Percentiles rank a stretch among this genome's conserved stretches.
phyloP scores from a whole-genome alignment of 2,113 vertebrate genomes.

The Chloropsis cyanopogon region DNA sequence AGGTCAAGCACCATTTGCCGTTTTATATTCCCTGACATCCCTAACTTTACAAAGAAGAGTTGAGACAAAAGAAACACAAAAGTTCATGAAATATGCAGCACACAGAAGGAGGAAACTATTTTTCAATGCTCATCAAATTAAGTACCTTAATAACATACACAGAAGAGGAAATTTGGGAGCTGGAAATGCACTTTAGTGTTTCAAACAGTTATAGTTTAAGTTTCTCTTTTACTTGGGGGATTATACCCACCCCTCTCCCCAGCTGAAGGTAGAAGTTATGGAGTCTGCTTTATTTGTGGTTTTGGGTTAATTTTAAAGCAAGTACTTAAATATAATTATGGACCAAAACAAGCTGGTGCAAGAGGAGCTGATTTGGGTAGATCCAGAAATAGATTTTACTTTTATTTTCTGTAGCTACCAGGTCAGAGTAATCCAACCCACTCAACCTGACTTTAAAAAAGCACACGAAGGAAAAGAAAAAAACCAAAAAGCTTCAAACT shows the following conservation, averaged over 20 bases:
- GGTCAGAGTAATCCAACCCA: neutral
- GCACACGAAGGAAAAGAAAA: neutral
- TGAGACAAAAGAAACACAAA: neutral
- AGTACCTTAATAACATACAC: neutral
- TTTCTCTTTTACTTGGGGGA: neutral
- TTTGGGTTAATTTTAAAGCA: neutral
- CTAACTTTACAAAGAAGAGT: neutral
- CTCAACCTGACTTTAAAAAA: neutral
- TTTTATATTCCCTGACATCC: neutral
- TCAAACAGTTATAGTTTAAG: neutral
- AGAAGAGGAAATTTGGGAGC: neutral
- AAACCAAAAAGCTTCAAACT: neutral
- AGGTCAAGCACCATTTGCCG: neutral
- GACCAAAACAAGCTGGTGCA: neutral
- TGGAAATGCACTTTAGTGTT: neutral
- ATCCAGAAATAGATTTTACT: neutral
- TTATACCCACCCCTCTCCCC: rapidly evolving
- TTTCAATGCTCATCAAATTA: neutral
- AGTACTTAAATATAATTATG: neutral
- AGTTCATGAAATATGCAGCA: neutral
- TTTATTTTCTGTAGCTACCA: neutral
- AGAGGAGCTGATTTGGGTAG: neutral
- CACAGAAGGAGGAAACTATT: neutral
- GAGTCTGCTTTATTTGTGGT: neutral
- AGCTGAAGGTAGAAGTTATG: neutral